phyloP scores from a whole-genome alignment of 2,888 invertebrate genomes.

The Drosophila siamana region DNA sequence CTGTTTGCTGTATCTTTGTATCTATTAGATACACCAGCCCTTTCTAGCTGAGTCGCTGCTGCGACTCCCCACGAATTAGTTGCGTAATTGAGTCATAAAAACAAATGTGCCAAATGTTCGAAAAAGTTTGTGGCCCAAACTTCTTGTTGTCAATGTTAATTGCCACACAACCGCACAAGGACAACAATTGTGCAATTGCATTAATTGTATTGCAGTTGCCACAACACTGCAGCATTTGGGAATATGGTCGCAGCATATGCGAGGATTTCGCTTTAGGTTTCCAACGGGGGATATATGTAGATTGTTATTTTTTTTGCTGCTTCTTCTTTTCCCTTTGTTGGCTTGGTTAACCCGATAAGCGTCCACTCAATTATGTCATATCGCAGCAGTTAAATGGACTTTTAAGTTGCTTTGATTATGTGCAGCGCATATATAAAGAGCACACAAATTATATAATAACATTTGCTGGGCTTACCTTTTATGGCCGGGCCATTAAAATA shows the following conservation, averaged over 20 bases:
- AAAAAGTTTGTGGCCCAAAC: conserved; percentile 50
- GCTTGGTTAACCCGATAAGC: conserved; percentile 42
- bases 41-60: conserved; percentile 46
- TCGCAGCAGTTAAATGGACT: conserved; percentile 74
- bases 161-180: conserved; percentile 13
- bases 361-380: conserved; percentile 76
- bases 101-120: conserved; percentile 85
- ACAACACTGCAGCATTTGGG: conserved; percentile 42
- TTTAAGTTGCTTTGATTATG: conserved; percentile 77
- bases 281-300: not conserved
- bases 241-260: conserved; percentile 56
- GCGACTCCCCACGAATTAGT: conserved; percentile 81
- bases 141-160: conserved; percentile 35
- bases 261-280: conserved; percentile 49
- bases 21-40: conserved; percentile 43
- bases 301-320: not conserved
- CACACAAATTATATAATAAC: conserved; percentile 57
- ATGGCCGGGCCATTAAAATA: conserved; percentile 71
- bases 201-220: conserved; percentile 69
- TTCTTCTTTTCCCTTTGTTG: no score
- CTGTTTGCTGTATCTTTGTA: conserved; percentile 16
- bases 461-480: conserved; percentile 76
- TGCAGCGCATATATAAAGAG: conserved; percentile 33
- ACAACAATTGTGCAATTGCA: conserved; percentile 78
- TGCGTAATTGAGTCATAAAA: conserved; percentile 85